Percentiles rank a stretch among this genome's conserved stretches.
Conservation (phyloP, 2,888 invertebrate species). For the Griposia aprilina region DNA sequence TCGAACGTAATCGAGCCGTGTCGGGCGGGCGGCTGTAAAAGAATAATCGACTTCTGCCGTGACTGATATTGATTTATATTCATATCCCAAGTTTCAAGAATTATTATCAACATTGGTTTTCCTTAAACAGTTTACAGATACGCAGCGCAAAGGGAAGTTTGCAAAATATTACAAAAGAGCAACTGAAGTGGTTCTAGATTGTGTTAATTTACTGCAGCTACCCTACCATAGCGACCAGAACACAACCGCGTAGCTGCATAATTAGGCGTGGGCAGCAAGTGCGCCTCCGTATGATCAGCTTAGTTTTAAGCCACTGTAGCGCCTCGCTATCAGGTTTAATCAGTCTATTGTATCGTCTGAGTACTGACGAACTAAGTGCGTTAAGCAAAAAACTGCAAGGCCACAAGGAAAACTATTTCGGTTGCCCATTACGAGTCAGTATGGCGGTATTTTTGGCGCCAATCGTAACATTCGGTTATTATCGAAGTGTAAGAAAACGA, state of each 20-base stretch:
- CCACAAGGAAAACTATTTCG: constrained; percentile 50
- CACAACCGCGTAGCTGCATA: constrained; percentile 6
- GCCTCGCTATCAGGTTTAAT: constrained; percentile 24
- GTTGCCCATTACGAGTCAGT: constrained; percentile 35
- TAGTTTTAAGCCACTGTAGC: constrained; percentile 13
- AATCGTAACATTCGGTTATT: constrained; percentile 23
- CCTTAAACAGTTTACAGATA: not conserved
- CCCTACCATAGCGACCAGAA: constrained; percentile 9
- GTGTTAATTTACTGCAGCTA: constrained; percentile 1
- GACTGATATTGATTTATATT: no score
- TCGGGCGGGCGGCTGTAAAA: no score
- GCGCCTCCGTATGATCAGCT: constrained; percentile 6
- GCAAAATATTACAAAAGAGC: constrained; percentile 3
- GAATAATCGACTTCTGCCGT: no score
- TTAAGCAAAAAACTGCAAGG: constrained; percentile 54
- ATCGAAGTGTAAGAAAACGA: constrained; percentile 18
- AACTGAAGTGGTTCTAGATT: not conserved
- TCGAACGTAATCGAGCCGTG: not conserved
- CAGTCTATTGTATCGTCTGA: constrained; percentile 30
- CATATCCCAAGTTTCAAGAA: no score
- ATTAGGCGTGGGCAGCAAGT: constrained; percentile 11
- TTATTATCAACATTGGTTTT: not conserved
- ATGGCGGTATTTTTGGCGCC: constrained; percentile 42
- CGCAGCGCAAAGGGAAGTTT: not conserved
- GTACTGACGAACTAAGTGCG: constrained; percentile 20